Evolutionary conservation across 2,888 invertebrate species (phyloP), one percentile per base, ranked within the genome.

Genomic region (Isoperla grammatica): DNA sequence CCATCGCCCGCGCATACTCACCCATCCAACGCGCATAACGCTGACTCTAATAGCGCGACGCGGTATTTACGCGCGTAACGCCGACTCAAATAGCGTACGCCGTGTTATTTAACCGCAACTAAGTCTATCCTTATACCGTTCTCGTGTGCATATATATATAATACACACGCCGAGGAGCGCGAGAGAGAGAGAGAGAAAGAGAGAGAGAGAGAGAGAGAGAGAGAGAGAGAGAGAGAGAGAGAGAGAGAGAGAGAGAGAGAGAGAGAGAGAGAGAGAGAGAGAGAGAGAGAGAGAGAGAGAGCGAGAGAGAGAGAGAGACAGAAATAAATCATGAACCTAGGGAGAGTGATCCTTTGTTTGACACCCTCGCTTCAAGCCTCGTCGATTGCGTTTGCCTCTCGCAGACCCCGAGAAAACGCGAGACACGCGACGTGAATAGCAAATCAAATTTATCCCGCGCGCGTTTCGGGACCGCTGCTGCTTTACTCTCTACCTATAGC

Each of bases 281-380:
- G 48, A 19, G 48, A 48, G 35, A 2, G 29, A 50, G 35, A 6
- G 49, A 50, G 49, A 29, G 29, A 50, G 15, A 8, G 12, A 20
- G 49, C 13, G n/a, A 23, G 23, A 15, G 35, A 50, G 29, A 12
- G 49, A 29, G 49, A 29, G 8, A 29, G 29, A n/a, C 48, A 48
- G 48, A n/a, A n/a, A 19, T 48, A 48, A 48, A 48, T 48, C 48
- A 48, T 43, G 43, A 19, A 23, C 22, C 23, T 3, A 48, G 49
- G 12, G 49, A 50, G 49, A 50, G 49, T 50, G 49, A 50, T 50
- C 49, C 49, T 29, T 50, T 50, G 49, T 50, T 50, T 50, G 49
- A 50, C 49, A 50, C 49, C 49, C 49, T 29, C 49, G 49, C 49
- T 29, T 29, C 15, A 22, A 19, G 48, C 12, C 19, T 22, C 23